phyloP scores from a whole-genome alignment of 92 coral and sea anemone genomes.

The Phymanthus crucifer region DNA sequence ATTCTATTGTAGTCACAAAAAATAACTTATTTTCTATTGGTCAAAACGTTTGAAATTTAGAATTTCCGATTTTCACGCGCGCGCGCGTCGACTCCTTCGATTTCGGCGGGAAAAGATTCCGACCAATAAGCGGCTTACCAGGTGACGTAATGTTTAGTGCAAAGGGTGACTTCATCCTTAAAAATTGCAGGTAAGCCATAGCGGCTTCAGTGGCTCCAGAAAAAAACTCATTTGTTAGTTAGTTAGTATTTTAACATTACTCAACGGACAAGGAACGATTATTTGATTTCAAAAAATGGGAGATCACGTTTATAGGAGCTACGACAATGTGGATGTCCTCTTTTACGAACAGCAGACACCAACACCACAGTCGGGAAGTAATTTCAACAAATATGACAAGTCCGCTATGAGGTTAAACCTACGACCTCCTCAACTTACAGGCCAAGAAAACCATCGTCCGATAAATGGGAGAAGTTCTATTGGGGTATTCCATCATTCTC shows the following conservation, averaged over 20 bases:
- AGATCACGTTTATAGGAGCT: constrained; percentile 61
- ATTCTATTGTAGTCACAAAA: neutral
- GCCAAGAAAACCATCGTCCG: constrained; percentile 66
- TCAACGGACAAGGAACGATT: constrained; percentile 1
- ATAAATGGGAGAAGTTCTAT: constrained; percentile 41
- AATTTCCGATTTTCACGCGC: neutral
- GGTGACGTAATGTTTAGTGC: constrained; percentile 75
- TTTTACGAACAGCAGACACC: constrained; percentile 70
- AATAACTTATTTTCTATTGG: neutral
- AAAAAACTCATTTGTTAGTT: constrained; percentile 38
- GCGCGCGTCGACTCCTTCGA: neutral
- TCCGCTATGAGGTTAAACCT: constrained; percentile 68
- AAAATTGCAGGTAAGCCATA: constrained; percentile 75
- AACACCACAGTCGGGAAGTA: constrained; percentile 40
- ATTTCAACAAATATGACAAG: constrained; percentile 67
- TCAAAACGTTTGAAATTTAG: neutral
- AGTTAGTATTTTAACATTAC: neutral
- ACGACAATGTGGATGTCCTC: constrained; percentile 76
- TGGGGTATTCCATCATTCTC: constrained; percentile 64
- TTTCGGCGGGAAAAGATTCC: constrained; percentile 55
- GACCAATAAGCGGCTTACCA: constrained; percentile 81
- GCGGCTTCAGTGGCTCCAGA: constrained; percentile 79
- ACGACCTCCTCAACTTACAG: constrained; percentile 57
- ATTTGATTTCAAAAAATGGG: constrained; percentile 65
- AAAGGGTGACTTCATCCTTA: constrained; percentile 86